Evolutionary conservation across 2,888 invertebrate genomes (phyloP), one percentile per base, ranked within the genome.

Genomic region (Coecobrya sp.): DNA sequence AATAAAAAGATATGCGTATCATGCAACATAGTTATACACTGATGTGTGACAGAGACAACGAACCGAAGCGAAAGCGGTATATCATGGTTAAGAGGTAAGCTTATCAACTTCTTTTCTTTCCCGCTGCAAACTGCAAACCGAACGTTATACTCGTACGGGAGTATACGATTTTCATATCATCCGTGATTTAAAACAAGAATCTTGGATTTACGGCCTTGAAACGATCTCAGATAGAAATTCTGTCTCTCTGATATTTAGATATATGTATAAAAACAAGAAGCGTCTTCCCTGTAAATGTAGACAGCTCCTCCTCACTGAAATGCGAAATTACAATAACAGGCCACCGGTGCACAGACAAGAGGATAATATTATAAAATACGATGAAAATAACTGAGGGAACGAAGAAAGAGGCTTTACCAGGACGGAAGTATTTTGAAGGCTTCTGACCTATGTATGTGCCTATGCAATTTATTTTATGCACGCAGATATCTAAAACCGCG

Each of bases 241-340:
- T 73, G 11, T 65, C 65, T 27, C 8, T 65, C 19, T 27, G 65
- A 25, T 25, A 27, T 65, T 65, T 65, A 16, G 4, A 11, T 42
- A n/a, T 65, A 65, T 13, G 22, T 10, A 19, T 11, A 19, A 19
- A 25, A 45, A 42, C 16, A 73, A 16, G 36, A 73, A 11, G n/a
- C 30, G 36, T 36, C 8, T 73, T 19, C 11, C 10, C 5, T 16
- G 3, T 25, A 73, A 55, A 19, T 42, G 42, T 11, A 65, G 49
- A 30, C 55, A 11, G 62, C 68, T 59, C 65, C 19, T 59, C 36
- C 76, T 59, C 87, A 79, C n/a, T 65, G 62, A 55, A 27, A 49
- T 88, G 62, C 79, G 79, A 88, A 79, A 88, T 88, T 88, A 88
- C 87, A 62, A 52, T 19, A 70, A 19, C n/a, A 55, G 59, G 25